Evolutionary conservation across 1,140 invertebrate species (phyloP).

Genomic region (Sipha flava): DNA sequence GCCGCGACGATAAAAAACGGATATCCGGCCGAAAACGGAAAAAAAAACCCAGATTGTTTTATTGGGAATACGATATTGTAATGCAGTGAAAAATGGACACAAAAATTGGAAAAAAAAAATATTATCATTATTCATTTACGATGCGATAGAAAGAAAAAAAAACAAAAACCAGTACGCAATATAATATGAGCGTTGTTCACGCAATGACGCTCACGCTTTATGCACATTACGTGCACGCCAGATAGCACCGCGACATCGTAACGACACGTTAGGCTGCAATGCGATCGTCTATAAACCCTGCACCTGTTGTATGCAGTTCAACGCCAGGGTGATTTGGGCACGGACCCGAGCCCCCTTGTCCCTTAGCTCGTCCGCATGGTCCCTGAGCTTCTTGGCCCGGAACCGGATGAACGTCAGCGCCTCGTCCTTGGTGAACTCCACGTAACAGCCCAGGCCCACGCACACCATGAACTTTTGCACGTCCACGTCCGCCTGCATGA

Average conservation of each 20-base stretch:
- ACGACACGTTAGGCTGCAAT: too few species aligned
- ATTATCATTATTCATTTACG: too few species aligned
- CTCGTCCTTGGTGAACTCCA: slow-evolving; percentile 64
- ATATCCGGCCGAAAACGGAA: background rate
- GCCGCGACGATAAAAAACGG: background rate
- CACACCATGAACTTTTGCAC: slow-evolving; percentile 60
- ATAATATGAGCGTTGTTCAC: too few species aligned
- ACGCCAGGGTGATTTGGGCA: slow-evolving; percentile 69
- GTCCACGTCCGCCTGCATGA: slow-evolving; percentile 62
- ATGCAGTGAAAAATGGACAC: background rate
- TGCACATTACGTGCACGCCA: too few species aligned
- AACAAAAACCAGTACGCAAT: too few species aligned
- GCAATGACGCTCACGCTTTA: too few species aligned
- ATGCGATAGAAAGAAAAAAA: too few species aligned
- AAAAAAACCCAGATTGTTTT: background rate
- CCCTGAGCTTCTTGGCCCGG: slow-evolving; percentile 56
- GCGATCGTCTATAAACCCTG: slow-evolving; percentile 7
- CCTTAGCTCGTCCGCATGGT: slow-evolving; percentile 53
- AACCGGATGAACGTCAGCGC: slow-evolving; percentile 61
- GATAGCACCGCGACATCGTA: background rate
- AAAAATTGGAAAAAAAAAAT: background rate
- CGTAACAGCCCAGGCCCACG: slow-evolving; percentile 63
- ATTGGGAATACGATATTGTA: background rate
- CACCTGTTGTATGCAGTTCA: slow-evolving; percentile 56
- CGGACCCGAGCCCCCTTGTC: slow-evolving; percentile 61